Percentiles rank a stretch among this genome's conserved stretches.
Conservation (phyloP, 1,140 invertebrate species). For the Temnothorax nylanderi region DNA sequence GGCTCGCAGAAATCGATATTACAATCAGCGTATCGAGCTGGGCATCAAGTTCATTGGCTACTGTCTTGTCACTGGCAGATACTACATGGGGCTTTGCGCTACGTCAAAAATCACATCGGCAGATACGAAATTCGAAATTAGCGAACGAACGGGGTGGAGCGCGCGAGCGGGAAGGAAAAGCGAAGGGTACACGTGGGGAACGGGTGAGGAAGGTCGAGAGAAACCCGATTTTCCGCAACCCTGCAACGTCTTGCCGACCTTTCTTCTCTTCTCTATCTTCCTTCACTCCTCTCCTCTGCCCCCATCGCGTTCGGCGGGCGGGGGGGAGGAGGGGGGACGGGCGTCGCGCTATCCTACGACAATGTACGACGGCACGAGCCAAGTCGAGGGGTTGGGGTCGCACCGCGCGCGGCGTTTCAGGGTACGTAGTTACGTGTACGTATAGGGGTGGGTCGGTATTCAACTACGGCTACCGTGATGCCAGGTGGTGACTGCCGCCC, state of each 20-base stretch:
- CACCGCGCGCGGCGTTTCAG: conserved; percentile 61
- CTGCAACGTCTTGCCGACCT: not conserved
- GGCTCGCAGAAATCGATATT: conserved; percentile 38
- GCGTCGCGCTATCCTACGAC: conserved; percentile 67
- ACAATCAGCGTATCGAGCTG: conserved; percentile 37
- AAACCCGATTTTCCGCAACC: conserved; percentile 7
- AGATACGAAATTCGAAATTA: not conserved
- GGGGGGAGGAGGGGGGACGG: no score
- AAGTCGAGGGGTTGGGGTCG: conserved; percentile 77
- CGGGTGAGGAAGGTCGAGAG: not conserved
- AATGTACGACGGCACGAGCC: conserved; percentile 78
- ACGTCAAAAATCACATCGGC: not conserved
- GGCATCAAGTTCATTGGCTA: conserved; percentile 47
- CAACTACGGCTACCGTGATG: conserved; percentile 66
- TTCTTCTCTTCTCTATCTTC: not conserved
- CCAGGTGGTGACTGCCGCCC: conserved; percentile 80
- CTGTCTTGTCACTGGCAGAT: conserved; percentile 39
- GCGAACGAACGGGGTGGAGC: not conserved
- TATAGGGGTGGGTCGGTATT: conserved; percentile 74
- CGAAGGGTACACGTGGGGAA: not conserved
- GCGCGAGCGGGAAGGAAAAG: not conserved
- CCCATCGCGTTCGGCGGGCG: not conserved
- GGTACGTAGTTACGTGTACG: conserved; percentile 64
- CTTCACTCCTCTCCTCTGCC: not conserved
- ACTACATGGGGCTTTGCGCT: not conserved